Evolutionary conservation across 2,888 invertebrate species (phyloP), one percentile per base, ranked within the genome.

Genomic region (Agrotis exclamationis): DNA sequence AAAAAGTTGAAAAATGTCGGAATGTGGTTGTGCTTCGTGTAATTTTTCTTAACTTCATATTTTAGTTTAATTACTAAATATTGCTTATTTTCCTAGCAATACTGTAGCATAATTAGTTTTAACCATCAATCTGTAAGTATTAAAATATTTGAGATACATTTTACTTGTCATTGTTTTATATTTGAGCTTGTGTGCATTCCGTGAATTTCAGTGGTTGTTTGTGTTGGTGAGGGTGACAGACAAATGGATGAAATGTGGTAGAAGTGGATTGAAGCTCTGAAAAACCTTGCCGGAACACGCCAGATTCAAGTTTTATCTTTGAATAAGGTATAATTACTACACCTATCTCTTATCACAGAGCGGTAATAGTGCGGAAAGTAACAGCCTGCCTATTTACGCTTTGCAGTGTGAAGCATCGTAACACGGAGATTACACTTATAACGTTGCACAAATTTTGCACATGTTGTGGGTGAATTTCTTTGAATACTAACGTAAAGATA

Each of bases 211-310:
- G 89, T 92, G 88, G 88, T 91, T 93, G 93, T 94, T 93, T 95
- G 94, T 95, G 92, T 93, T 94, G 88, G 93, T 94, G 92, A 92
- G 91, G 89, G 90, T 91, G 92, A 74, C 90, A 88, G 88, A 91
- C 92, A 90, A 92, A 91, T 93, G 87, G 88, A 88, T 88, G 92
- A 93, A 93, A 94, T 94, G 93, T 95, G 92, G 89, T 94, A 94
- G 89, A 73, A 89, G 92, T 89, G 85, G 83, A 89, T 88, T 86
- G 86, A 89, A 91, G 85, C 80, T 86, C 77, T 85, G 81, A 88
- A 83, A 66, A 85, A 79, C 54, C 74, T 84, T 78, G 79, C 82
- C 80, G 85, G 82, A 84, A 82, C 79, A 83, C 82, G 75, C 76
- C 84, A 83, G 80, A 82, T 81, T 84, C 83, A 80, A 86, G 83